Evolutionary conservation across 2,888 invertebrate genomes (phyloP).

Genomic region (Bruchidius siliquastri): DNA sequence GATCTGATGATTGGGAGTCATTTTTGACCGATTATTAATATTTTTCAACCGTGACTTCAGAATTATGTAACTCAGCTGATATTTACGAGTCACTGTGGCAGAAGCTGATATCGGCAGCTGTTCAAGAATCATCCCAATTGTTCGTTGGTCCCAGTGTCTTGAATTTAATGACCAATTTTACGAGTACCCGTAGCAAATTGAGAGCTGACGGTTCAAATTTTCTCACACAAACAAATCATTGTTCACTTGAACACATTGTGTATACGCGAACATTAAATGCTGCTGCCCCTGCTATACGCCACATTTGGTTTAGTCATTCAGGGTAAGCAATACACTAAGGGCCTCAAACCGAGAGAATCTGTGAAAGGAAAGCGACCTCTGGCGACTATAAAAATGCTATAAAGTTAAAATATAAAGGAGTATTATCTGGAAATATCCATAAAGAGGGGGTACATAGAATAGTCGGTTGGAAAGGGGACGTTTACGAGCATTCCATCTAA

Average conservation of each 20-base stretch:
- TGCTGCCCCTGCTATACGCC: background rate
- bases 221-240: background rate
- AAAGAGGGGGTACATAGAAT: background rate
- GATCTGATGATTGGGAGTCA: background rate
- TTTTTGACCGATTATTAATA: background rate
- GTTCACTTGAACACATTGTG: background rate
- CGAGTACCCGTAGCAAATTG: background rate
- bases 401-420: background rate
- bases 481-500: background rate
- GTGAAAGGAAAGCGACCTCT: background rate
- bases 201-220: background rate
- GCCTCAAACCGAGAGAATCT: too few relatives aligned
- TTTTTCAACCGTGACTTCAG: background rate
- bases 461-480: background rate
- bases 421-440: background rate
- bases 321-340: background rate
- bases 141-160: background rate
- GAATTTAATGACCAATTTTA: background rate
- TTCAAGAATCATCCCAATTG: too few relatives aligned
- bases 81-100: too few relatives aligned
- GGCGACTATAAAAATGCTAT: background rate
- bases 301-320: background rate
- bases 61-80: background rate
- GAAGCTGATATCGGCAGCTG: too few relatives aligned
- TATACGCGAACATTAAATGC: background rate